Evolutionary conservation across 2,113 vertebrate genomes (phyloP), one percentile per base, ranked within the genome.

Genomic region (Indicator maculatus): DNA sequence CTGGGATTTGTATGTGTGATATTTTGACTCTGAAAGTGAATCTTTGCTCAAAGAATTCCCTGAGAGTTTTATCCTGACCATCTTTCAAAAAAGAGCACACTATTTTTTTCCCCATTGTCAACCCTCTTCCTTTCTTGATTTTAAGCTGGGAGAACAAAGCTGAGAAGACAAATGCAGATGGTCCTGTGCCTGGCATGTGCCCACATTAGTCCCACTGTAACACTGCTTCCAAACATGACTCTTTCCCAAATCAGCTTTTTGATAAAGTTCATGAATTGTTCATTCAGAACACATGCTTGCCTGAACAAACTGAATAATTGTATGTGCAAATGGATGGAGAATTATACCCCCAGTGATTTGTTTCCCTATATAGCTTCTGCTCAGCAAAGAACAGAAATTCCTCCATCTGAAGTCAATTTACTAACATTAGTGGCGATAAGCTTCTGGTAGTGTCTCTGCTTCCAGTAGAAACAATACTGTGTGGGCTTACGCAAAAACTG

Each of bases 1-100:
- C 31, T 88, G 88, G 56, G 87, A 95, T 85, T 69, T 92, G 44
- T 87, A 80, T 17, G n/a, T 88, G 87, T 94, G 70, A 90, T 65
- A 27, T 83, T 65, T 44, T 97, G 76, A 76, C 64, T 96, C 79
- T 93, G 85, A 89, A 94, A 95, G 84, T 66, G 70, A 96, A 78
- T 91, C 81, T 91, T 94, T 86, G 60, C 82, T 71, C 61, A 83
- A 73, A 84, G 50, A 83, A 67, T 89, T 89, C 73, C 50, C 65
- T 16, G n/a, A 83, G 77, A 94, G 45, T 61, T 85, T 97, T 91
- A 93, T 89, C 76, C 89, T 96, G 79, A 95, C 72, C n/a, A 56
- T 77, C 56, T 95, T 92, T 50, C 33, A 95, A 89, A 70, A 72
- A 95, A 93, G 33, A 4, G 74, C 91, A 90, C 56, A 9, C 56